Base-by-base conservation (phyloP, 1,140 invertebrate genomes). In the Aphaenogaster ashmeadi region DNA sequence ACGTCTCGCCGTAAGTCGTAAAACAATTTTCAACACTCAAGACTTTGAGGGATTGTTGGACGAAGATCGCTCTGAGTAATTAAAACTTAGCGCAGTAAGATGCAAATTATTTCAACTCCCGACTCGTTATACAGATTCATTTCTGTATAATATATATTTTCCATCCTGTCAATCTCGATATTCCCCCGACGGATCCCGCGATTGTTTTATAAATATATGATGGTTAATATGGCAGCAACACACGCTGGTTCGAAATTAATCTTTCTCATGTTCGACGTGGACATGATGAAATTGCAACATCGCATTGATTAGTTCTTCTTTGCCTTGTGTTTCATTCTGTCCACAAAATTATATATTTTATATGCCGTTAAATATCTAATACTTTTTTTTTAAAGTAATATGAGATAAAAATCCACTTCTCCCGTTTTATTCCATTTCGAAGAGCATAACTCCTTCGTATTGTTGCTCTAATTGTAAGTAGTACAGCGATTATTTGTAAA, bases 91-190 rank as follows among this genome's bases (percentile, higher is more conserved):
- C 54, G 80, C 27, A 60, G 80, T 84, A 84, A 84, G 80, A 84
- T 75, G 80, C 80, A 84, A 84, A 84, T 84, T 84, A 84, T 84
- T 84, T 84, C 80, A 84, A 60, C 69, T 84, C 80, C n/a, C 80
- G 56, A 50, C 80, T 62, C 80, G 54, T 84, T 74, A 74, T 84
- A 84, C 54, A 74, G 80, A 84, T 84, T 84, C 69, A 75, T 84
- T 84, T 84, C 80, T 84, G 56, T 36, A 38, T 56, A 56, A 56
- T 58, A 71, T 83, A 60, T 33, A 27, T 38, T 80, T 27, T 69
- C 7, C 13, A 41, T 72, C n/a, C 36, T 11, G 11, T n/a, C 36
- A n/a, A 41, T 75, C 2, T 1, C 80, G 33, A 75, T 84, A 62
- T 47, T 58, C 15, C 56, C 6, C 27, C 18, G 3, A 41, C 11